Conservation (phyloP, 2,113 vertebrate species). For the Lepus americanus region DNA sequence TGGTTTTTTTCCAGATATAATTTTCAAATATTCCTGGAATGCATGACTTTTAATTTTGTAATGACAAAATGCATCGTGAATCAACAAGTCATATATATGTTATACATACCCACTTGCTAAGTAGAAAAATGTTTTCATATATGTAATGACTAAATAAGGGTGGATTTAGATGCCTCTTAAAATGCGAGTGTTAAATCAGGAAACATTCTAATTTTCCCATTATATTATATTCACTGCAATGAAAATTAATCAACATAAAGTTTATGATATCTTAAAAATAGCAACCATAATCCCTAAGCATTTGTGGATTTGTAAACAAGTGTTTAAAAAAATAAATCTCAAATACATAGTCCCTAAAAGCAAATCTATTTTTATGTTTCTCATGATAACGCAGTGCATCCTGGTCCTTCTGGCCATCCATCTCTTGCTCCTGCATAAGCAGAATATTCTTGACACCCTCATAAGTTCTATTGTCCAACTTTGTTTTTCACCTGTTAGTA, state of each 20-base stretch:
- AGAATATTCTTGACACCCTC: background rate
- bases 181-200: background rate
- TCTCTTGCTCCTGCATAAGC: background rate
- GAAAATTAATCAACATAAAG: constrained; percentile 6
- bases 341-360: background rate
- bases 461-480: background rate
- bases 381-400: background rate
- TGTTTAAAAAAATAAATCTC: background rate
- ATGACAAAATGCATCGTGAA: background rate
- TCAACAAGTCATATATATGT: background rate
- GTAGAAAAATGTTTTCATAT: background rate
- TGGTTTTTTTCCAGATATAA: background rate
- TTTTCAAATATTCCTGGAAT: background rate
- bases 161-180: constrained; percentile 15
- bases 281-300: background rate
- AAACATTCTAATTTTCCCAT: constrained; percentile 53
- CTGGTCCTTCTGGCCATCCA: background rate
- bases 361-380: background rate
- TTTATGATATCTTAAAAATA: background rate
- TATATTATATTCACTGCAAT: background rate
- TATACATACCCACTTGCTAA: background rate
- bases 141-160: background rate
- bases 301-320: background rate
- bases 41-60: background rate
- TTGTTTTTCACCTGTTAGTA: background rate